phyloP scores from a whole-genome alignment of 2,113 vertebrate species.

The Catharus fuscescens region DNA sequence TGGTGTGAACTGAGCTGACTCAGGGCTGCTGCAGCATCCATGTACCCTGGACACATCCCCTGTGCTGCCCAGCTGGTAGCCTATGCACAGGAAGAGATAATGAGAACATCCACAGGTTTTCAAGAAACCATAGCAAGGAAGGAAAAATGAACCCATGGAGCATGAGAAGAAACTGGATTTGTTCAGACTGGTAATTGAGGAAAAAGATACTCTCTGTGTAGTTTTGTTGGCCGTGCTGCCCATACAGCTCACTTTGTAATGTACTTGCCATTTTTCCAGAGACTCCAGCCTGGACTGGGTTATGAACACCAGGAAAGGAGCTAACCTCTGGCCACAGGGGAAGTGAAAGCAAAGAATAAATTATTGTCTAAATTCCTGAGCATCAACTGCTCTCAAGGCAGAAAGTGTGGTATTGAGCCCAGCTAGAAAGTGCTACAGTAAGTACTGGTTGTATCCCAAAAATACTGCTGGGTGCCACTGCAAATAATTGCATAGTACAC shows the following conservation, averaged over 20 bases:
- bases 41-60: background rate
- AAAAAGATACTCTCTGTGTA: background rate
- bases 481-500: background rate
- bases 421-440: background rate
- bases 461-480: background rate
- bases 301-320: background rate
- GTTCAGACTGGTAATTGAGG: fast-evolving
- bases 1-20: background rate
- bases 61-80: background rate
- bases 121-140: background rate
- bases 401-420: background rate
- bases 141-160: background rate
- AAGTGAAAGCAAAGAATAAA: background rate
- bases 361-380: background rate
- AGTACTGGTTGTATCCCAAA: background rate
- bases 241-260: background rate
- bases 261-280: background rate
- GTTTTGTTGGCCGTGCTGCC: background rate
- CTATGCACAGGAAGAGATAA: background rate
- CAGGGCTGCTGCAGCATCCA: background rate
- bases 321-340: background rate
- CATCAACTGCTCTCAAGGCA: background rate
- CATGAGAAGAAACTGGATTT: background rate
- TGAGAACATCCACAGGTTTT: background rate
- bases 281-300: background rate